Base-by-base conservation (phyloP, 1,140 invertebrate genomes). In the Nebria ingens region DNA sequence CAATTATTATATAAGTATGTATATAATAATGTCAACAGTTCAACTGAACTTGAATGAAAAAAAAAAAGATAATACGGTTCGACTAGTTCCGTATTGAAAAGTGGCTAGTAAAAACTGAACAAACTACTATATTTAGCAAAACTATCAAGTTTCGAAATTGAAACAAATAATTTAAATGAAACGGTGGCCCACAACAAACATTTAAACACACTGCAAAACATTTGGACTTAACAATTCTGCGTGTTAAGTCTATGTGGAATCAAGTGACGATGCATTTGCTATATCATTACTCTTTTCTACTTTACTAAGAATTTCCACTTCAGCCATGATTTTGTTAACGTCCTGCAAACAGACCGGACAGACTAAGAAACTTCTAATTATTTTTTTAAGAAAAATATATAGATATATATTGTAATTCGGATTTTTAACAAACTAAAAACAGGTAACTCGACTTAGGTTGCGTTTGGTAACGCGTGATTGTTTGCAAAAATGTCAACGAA, bases 301-400 rank as follows among this genome's bases (percentile, higher is more conserved):
- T 57, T 59, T 59, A 60, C 20, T 57, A 56, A 64, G 64, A 64
- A 58, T 66, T 62, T 66, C 65, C 61, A 59, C 59, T 63, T 68
- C 67, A 57, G 65, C 64, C 63, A 67, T 64, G 61, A 63, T 66
- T 69, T 68, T 69, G 64, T 59, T 64, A 65, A 62, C 60, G 60
- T 66, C 68, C 68, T 70, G 68, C 62, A 70, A 70, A 69, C 62
- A 70, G 64, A 68, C 59, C 65, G 25, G n/a, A n/a, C n/a, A n/a
- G n/a, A n/a, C n/a, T n/a, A n/a, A n/a, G n/a, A n/a, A n/a, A n/a
- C n/a, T n/a, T n/a, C n/a, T n/a, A n/a, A n/a, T n/a, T n/a, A n/a
- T n/a, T n/a, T n/a, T n/a, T n/a, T n/a, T n/a, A n/a, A n/a, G n/a
- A n/a, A n/a, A n/a, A n/a, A n/a, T n/a, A n/a, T n/a, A n/a, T n/a